Evolutionary conservation across 2,797 vertebrate species (phyloP).

Genomic region (Acipenser transmontanus): DNA sequence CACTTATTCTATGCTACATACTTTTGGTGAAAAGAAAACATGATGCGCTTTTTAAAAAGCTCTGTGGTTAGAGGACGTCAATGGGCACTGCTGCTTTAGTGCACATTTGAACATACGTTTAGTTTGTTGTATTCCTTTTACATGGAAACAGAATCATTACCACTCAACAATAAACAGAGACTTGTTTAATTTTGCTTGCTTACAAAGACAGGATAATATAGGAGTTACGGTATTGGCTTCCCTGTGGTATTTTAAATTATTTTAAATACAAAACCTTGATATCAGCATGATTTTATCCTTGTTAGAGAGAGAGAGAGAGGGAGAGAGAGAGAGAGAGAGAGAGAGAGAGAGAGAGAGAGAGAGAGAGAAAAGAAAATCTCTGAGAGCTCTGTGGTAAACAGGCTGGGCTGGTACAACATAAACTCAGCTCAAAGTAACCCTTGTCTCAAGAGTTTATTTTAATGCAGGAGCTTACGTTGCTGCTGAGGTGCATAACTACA

Average conservation of each 20-base stretch:
- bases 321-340: too few species aligned
- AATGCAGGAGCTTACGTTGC: conserved; percentile 59
- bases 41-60: not conserved
- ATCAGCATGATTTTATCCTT: not conserved
- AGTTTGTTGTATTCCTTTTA: not conserved
- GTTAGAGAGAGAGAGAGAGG: not conserved
- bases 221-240: not conserved
- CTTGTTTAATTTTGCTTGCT: not conserved
- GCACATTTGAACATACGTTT: not conserved
- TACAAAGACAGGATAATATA: not conserved
- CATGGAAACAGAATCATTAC: not conserved
- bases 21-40: conserved; percentile 31
- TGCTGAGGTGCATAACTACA: conserved; percentile 55
- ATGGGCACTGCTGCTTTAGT: not conserved
- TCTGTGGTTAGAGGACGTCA: not conserved
- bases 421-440: conserved; percentile 33
- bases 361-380: not conserved
- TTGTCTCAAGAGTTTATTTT: conserved; percentile 45
- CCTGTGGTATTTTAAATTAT: not conserved
- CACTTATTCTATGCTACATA: too few species aligned
- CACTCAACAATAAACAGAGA: too few species aligned
- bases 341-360: too few species aligned
- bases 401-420: not conserved
- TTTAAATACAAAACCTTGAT: not conserved
- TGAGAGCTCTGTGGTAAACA: not conserved